Conservation (phyloP, 1,140 invertebrate genomes). For the Teleopsis dalmanni region DNA sequence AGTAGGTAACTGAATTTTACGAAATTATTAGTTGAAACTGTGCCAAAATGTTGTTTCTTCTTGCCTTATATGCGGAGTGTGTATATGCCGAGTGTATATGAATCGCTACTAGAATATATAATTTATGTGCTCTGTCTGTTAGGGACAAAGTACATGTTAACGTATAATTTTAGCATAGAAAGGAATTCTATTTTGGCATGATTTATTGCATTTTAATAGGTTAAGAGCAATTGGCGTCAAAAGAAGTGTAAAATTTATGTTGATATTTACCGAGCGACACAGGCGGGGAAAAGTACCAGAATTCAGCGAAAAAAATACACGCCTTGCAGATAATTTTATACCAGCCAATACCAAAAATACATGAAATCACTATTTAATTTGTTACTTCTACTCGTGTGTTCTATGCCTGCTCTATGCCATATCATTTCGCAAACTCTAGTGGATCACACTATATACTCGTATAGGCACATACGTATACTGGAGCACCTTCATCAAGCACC, state of each 20-base stretch:
- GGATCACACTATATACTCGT: too few species aligned
- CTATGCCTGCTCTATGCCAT: too few species aligned
- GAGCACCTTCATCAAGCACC: too few species aligned
- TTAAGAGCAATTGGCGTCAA: slow-evolving; percentile 8
- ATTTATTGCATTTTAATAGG: slow-evolving; percentile 9
- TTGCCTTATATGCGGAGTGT: background rate
- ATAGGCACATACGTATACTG: too few species aligned
- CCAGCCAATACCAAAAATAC: too few species aligned
- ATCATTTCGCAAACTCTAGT: too few species aligned
- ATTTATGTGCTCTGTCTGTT: slow-evolving; percentile 9
- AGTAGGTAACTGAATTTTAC: background rate
- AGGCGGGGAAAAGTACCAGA: too few species aligned
- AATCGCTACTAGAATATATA: slow-evolving; percentile 1
- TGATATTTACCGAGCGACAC: background rate
- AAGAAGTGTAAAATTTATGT: slow-evolving; percentile 7
- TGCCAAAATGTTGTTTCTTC: slow-evolving; percentile 10
- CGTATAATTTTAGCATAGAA: background rate
- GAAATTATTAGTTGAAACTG: slow-evolving; percentile 8
- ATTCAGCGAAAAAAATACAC: too few species aligned
- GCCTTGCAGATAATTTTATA: too few species aligned
- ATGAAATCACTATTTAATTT: too few species aligned
- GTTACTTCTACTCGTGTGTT: too few species aligned
- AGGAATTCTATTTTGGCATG: background rate
- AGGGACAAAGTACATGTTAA: slow-evolving; percentile 8
- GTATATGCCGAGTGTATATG: background rate